These are phyloP conservation scores for Dysmachus trigonus DNA, from an alignment of 2,888 invertebrate species.

Conservation along the genomic window DNA sequence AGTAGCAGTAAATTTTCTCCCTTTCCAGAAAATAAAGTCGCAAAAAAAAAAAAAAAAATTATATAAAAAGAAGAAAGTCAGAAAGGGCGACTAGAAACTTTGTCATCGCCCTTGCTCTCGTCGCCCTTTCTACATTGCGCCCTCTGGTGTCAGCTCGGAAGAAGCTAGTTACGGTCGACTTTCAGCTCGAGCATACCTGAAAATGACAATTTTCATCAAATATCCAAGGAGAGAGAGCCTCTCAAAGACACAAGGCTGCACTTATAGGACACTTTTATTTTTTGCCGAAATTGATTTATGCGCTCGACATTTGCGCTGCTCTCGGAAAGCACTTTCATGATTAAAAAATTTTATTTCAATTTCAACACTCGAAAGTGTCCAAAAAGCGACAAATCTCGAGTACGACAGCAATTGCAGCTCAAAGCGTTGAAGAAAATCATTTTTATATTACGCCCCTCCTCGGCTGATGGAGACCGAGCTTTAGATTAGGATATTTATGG, in stretches of 20 bases:
- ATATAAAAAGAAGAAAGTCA: background rate
- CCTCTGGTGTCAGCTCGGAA: background rate
- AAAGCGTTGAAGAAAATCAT: background rate
- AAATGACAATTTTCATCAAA: slow-evolving; percentile 19
- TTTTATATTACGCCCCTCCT: background rate
- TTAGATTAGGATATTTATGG: slow-evolving; percentile 11
- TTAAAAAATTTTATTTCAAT: slow-evolving; percentile 15
- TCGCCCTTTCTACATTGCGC: background rate
- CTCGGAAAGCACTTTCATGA: background rate
- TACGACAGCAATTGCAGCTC: background rate
- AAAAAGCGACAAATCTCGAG: slow-evolving; percentile 5
- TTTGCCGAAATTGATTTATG: background rate
- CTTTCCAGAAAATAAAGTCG: background rate
- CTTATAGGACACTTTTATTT: background rate
- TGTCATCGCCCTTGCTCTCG: background rate
- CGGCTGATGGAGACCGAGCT: background rate
- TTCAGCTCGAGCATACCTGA: background rate
- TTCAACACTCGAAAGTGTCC: background rate
- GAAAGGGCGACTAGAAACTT: background rate
- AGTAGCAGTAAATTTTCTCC: slow-evolving; percentile 5
- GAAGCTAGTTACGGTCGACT: background rate
- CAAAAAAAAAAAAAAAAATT: background rate
- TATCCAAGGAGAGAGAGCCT: background rate
- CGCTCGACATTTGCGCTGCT: background rate
- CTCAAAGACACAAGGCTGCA: background rate